phyloP scores from a whole-genome alignment of 2,888 invertebrate species.

The Nasonia oneida region DNA sequence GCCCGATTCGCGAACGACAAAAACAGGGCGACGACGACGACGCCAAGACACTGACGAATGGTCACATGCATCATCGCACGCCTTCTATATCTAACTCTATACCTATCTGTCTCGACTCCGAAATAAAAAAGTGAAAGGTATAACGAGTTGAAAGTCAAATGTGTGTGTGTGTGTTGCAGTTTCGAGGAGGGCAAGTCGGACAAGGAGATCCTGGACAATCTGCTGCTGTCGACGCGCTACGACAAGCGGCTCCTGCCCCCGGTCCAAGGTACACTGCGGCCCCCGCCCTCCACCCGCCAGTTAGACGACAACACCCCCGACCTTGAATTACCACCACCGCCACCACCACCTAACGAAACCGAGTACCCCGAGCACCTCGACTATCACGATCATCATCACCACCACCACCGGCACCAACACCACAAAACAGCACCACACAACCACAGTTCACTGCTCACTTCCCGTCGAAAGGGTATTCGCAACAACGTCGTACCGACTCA shows the following conservation, averaged over 20 bases:
- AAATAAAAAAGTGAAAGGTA: no score
- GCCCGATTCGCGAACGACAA: neutral
- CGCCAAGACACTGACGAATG: neutral
- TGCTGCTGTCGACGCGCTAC: conserved; percentile 92
- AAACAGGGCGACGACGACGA: neutral
- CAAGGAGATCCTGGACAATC: conserved; percentile 95
- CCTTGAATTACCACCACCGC: conserved; percentile 47
- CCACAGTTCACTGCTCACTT: conserved; percentile 78
- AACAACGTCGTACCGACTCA: conserved; percentile 46
- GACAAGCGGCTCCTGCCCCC: conserved; percentile 96
- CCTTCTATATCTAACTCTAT: neutral
- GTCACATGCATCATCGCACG: neutral
- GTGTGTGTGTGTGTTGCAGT: conserved; percentile 81
- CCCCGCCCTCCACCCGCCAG: conserved; percentile 77
- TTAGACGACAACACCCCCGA: conserved; percentile 73
- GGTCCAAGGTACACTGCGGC: conserved; percentile 87
- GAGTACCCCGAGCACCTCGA: conserved; percentile 76
- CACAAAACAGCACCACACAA: conserved; percentile 76
- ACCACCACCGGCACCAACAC: conserved; percentile 73
- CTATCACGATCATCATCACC: conserved; percentile 68
- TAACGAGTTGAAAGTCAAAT: no score
- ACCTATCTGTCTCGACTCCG: no score
- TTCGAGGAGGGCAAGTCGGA: conserved; percentile 95
- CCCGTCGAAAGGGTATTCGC: conserved; percentile 76
- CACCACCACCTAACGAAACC: conserved; percentile 72